Conservation (phyloP, 2,888 invertebrate species). For the Rhamnusium bicolor region DNA sequence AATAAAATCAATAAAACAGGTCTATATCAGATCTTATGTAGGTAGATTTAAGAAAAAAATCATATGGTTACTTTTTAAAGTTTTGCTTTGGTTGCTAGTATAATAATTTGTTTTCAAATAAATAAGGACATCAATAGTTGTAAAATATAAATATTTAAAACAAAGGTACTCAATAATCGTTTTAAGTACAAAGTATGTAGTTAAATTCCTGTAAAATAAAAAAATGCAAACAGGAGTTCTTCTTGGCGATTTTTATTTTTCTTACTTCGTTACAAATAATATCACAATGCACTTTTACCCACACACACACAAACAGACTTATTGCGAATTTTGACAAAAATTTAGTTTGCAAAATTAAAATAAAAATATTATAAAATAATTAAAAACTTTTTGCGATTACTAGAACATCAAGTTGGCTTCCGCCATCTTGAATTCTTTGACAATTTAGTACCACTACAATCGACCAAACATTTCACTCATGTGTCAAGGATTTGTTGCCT, state of each 20-base stretch:
- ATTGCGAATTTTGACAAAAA: conserved; percentile 38
- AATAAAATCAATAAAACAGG: conserved; percentile 16
- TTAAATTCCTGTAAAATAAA: conserved; percentile 17
- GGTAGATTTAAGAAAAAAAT: conserved; percentile 11
- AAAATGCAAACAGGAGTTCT: conserved; percentile 25
- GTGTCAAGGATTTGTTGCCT: conserved; percentile 19
- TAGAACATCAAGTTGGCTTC: conserved; percentile 68
- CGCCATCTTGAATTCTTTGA: conserved; percentile 68
- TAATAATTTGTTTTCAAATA: background rate
- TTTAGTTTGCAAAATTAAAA: conserved; percentile 50
- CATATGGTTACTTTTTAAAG: conserved; percentile 17
- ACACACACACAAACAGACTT: conserved; percentile 33
- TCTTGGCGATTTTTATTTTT: conserved; percentile 16
- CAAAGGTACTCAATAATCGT: conserved; percentile 3
- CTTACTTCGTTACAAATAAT: conserved; percentile 31
- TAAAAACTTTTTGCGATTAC: conserved; percentile 57
- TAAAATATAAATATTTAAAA: conserved; percentile 5
- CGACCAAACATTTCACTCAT: conserved; percentile 32
- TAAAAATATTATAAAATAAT: conserved; percentile 53
- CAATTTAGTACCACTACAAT: conserved; percentile 20
- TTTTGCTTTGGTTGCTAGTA: background rate
- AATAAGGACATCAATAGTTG: background rate
- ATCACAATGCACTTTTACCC: conserved; percentile 34
- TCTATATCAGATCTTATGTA: conserved; percentile 8
- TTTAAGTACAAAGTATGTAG: conserved; percentile 23